Evolutionary conservation across 1,140 invertebrate species (phyloP).

Genomic region (Nylanderia fulva): DNA sequence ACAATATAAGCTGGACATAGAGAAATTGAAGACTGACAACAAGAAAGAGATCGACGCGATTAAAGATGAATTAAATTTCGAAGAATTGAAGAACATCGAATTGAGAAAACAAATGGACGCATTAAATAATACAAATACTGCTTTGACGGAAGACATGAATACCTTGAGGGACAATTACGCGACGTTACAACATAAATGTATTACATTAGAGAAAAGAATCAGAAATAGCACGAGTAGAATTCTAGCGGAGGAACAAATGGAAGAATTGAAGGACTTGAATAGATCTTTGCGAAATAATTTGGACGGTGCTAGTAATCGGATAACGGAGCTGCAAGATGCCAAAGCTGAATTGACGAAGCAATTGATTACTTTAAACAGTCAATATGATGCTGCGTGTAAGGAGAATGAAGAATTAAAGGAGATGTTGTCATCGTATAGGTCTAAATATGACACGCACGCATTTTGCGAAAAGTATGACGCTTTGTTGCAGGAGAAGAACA

Average conservation of each 20-base stretch:
- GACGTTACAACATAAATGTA: constrained; percentile 60
- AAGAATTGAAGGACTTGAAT: constrained; percentile 78
- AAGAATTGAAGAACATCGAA: constrained; percentile 69
- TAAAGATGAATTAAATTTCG: constrained; percentile 71
- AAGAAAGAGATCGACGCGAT: constrained; percentile 63
- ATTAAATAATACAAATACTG: constrained; percentile 72
- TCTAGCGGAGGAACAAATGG: constrained; percentile 72
- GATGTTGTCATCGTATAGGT: constrained; percentile 50
- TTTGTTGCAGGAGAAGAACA: constrained; percentile 76
- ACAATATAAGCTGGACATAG: constrained; percentile 77
- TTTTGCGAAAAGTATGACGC: constrained; percentile 65
- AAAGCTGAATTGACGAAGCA: constrained; percentile 77
- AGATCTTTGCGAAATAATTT: constrained; percentile 77
- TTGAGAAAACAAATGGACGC: constrained; percentile 76
- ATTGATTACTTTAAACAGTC: constrained; percentile 60
- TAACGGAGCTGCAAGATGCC: constrained; percentile 76
- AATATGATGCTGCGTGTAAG: constrained; percentile 65
- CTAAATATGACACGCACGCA: constrained; percentile 52
- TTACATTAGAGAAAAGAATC: constrained; percentile 73
- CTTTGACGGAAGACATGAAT: constrained; percentile 65
- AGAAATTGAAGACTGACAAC: constrained; percentile 71
- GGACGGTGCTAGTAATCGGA: constrained; percentile 81
- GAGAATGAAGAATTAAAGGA: constrained; percentile 73
- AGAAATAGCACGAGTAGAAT: constrained; percentile 78
- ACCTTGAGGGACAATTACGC: constrained; percentile 65